Conservation (phyloP, 2,888 invertebrate genomes). For the Cheilosia vulpina region DNA sequence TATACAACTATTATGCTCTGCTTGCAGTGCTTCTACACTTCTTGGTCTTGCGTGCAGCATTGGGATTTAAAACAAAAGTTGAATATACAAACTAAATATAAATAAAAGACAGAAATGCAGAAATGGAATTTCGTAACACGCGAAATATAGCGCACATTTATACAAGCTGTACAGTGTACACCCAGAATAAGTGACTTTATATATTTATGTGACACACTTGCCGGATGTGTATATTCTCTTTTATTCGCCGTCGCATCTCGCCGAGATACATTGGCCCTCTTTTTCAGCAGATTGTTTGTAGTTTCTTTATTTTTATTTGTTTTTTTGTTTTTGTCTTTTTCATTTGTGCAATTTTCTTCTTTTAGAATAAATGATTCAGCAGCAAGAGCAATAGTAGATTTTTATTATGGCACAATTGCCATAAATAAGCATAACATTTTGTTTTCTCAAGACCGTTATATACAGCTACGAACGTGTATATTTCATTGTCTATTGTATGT, state of each 20-base stretch:
- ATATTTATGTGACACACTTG: conserved; percentile 74
- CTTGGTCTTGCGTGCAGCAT: conserved; percentile 43
- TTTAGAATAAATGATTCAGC: conserved; percentile 72
- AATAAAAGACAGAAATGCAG: conserved; percentile 47
- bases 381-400: conserved; percentile 27
- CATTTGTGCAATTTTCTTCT: conserved; percentile 70
- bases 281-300: conserved; percentile 44
- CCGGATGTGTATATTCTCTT: conserved; percentile 66
- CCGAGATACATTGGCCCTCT: conserved; percentile 65
- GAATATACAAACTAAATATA: conserved; percentile 30
- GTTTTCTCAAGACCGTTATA: conserved; percentile 8
- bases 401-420: conserved; percentile 64
- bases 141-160: conserved; percentile 52
- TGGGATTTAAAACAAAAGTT: conserved; percentile 46
- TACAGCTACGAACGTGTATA: conserved; percentile 20
- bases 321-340: not conserved
- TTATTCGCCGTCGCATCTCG: conserved; percentile 53
- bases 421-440: conserved; percentile 59
- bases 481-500: conserved; percentile 5
- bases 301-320: not conserved
- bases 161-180: conserved; percentile 17
- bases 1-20: conserved; percentile 19
- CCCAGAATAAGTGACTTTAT: conserved; percentile 62
- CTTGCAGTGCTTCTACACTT: conserved; percentile 17
- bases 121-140: conserved; percentile 68